These are phyloP conservation scores for Seira musarum DNA, from an alignment of 2,888 invertebrate genomes.

Conservation along the genomic window DNA sequence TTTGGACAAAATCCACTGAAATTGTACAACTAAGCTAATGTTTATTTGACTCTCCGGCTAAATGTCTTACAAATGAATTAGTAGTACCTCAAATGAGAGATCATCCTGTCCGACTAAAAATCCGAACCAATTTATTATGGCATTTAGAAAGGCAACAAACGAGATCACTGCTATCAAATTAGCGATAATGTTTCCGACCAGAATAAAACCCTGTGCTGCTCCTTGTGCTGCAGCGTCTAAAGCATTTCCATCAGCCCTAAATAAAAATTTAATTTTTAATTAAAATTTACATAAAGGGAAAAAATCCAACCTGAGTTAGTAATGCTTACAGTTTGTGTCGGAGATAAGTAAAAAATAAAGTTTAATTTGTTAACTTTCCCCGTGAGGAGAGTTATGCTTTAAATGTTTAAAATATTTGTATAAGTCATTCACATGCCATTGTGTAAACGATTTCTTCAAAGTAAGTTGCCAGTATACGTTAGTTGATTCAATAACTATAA, in stretches of 20 bases:
- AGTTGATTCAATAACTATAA: too few relatives aligned
- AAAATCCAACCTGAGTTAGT: not conserved
- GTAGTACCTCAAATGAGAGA: constrained; percentile 74
- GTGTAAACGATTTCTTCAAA: too few relatives aligned
- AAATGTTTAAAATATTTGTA: too few relatives aligned
- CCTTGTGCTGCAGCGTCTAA: constrained; percentile 95
- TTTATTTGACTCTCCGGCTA: not conserved
- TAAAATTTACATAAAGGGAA: not conserved
- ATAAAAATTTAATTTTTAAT: constrained; percentile 64
- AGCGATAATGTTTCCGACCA: constrained; percentile 90
- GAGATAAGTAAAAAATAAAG: too few relatives aligned
- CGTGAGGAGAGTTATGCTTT: too few relatives aligned
- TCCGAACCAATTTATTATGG: constrained; percentile 86
- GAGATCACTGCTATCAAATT: constrained; percentile 81
- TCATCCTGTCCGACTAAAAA: constrained; percentile 80
- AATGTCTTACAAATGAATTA: not conserved
- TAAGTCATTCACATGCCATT: too few relatives aligned
- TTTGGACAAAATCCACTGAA: constrained; percentile 85
- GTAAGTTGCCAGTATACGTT: too few relatives aligned
- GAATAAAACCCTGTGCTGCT: constrained; percentile 67
- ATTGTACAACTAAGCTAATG: not conserved
- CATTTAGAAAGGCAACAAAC: constrained; percentile 88
- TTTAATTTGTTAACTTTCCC: too few relatives aligned
- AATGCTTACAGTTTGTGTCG: too few relatives aligned
- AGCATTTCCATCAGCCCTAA: constrained; percentile 85